These are phyloP conservation scores for Ferrisia virgata DNA, from an alignment of 2,888 invertebrate genomes.

Conservation along the genomic window DNA sequence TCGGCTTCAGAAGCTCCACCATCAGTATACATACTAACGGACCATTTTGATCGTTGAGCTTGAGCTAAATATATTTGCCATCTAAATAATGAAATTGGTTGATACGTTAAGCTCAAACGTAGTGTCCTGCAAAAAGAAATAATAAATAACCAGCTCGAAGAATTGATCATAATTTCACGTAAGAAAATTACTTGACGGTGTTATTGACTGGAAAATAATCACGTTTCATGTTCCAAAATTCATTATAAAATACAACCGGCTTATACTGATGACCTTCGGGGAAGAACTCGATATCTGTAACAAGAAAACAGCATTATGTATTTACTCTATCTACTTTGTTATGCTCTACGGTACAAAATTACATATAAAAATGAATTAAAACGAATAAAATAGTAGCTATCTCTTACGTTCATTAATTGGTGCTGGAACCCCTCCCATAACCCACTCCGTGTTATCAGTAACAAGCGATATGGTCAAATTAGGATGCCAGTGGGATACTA, in stretches of 20 bases:
- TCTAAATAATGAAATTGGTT: slow-evolving; percentile 92
- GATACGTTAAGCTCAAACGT: slow-evolving; percentile 70
- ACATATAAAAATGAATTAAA: background rate
- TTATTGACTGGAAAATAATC: slow-evolving; percentile 91
- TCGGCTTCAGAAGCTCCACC: slow-evolving; percentile 75
- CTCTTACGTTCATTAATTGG: slow-evolving; percentile 80
- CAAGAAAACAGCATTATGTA: slow-evolving; percentile 38
- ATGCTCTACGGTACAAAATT: background rate
- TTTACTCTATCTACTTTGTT: background rate
- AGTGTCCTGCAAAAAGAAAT: slow-evolving; percentile 53
- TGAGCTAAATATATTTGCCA: slow-evolving; percentile 99
- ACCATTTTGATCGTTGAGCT: slow-evolving; percentile 84
- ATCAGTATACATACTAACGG: slow-evolving; percentile 62
- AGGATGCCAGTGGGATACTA: slow-evolving; percentile 98
- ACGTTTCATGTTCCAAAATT: slow-evolving; percentile 97
- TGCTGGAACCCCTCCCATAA: slow-evolving; percentile 82
- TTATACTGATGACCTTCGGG: slow-evolving; percentile 83
- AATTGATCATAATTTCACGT: background rate
- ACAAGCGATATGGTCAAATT: slow-evolving; percentile 94
- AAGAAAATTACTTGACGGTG: slow-evolving; percentile 62
- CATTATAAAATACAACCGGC: slow-evolving; percentile 91
- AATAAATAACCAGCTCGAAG: background rate
- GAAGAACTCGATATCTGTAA: slow-evolving; percentile 75
- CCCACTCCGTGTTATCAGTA: slow-evolving; percentile 94
- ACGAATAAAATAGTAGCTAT: background rate